Conservation (phyloP, 1,140 invertebrate species). For the Reticulitermes speratus region DNA sequence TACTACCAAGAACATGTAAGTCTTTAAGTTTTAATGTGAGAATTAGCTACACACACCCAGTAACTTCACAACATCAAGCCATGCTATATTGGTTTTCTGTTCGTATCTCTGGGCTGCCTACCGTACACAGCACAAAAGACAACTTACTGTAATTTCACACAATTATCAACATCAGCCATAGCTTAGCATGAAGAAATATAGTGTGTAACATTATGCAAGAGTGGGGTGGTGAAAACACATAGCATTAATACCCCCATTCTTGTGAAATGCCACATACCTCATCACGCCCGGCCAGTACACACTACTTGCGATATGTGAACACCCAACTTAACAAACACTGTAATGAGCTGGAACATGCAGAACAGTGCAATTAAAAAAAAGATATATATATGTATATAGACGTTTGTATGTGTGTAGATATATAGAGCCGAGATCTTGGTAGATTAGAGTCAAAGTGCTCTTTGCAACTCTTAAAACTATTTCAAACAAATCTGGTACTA, state of each 20-base stretch:
- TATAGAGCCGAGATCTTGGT: not conserved
- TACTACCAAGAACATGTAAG: not conserved
- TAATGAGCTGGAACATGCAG: not conserved
- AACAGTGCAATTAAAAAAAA: constrained; percentile 6
- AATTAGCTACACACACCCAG: not conserved
- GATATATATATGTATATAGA: not conserved
- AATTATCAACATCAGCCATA: not conserved
- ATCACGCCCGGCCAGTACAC: constrained; percentile 11
- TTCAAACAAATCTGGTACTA: not conserved
- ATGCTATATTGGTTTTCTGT: not conserved
- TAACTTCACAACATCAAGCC: not conserved
- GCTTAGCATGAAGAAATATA: not conserved
- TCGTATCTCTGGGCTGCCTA: not conserved
- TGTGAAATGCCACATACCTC: constrained; percentile 9
- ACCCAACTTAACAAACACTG: not conserved
- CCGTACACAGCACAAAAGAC: not conserved
- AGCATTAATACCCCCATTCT: not conserved
- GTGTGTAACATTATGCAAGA: constrained; percentile 17
- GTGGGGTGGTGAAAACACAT: not conserved
- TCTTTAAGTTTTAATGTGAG: not conserved
- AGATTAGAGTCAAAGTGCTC: no score
- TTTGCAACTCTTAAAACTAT: not conserved
- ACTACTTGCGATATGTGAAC: constrained; percentile 15
- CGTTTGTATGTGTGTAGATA: no score
- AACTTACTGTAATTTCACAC: constrained; percentile 6